phyloP scores from a whole-genome alignment of 2,113 vertebrate species.

The Brachirus orientalis region DNA sequence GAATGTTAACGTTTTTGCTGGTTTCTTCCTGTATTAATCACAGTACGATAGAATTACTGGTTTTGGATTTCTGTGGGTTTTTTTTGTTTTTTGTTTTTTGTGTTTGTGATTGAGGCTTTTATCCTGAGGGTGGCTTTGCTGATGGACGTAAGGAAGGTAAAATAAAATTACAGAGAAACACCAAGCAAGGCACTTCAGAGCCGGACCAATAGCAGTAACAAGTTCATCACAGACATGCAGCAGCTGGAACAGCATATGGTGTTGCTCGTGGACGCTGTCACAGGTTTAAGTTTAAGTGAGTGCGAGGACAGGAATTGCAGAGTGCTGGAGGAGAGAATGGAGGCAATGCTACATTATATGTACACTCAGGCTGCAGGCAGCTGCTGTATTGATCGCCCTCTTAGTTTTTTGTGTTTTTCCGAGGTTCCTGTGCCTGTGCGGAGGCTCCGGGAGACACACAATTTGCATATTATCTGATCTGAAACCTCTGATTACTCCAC shows the following conservation, averaged over 20 bases:
- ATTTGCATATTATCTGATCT: too few species aligned
- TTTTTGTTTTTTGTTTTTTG: too few species aligned
- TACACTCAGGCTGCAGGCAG: too few species aligned
- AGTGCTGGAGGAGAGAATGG: not conserved
- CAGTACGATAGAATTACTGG: too few species aligned
- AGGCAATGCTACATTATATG: not conserved
- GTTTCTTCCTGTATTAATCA: too few species aligned
- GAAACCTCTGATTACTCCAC: too few species aligned
- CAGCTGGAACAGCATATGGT: not conserved
- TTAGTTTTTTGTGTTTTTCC: slow-evolving; percentile 7
- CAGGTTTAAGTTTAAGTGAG: slow-evolving; percentile 13
- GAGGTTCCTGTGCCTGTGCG: too few species aligned
- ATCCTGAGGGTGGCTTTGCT: slow-evolving; percentile 7
- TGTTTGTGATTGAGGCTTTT: too few species aligned
- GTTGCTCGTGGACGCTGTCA: slow-evolving; percentile 23
- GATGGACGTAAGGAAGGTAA: slow-evolving; percentile 21
- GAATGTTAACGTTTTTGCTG: too few species aligned
- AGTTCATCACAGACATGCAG: slow-evolving; percentile 34
- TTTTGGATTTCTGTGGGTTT: too few species aligned
- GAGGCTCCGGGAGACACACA: too few species aligned
- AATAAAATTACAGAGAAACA: slow-evolving; percentile 32
- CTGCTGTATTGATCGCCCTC: slow-evolving; percentile 32
- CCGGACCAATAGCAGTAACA: slow-evolving; percentile 45
- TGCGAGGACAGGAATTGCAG: not conserved
- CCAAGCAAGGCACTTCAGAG: slow-evolving; percentile 13